Percentiles rank a stretch among this genome's conserved stretches.
phyloP scores from a whole-genome alignment of 2,888 invertebrate species.

The Parnassius apollo region DNA sequence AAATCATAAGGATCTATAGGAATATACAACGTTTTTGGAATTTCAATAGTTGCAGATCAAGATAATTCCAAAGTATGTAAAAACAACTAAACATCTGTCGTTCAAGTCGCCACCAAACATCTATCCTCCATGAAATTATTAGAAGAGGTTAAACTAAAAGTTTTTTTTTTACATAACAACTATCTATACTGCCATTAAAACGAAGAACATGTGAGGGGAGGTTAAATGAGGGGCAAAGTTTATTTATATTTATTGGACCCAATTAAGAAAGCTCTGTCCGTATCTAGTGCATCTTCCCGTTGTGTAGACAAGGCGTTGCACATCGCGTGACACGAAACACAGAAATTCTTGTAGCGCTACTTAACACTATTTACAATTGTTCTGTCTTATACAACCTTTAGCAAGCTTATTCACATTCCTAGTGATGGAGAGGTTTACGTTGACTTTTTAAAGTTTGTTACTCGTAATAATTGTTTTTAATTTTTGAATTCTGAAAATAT shows the following conservation, averaged over 20 bases:
- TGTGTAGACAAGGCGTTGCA: conserved; percentile 54
- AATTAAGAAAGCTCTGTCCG: conserved; percentile 40
- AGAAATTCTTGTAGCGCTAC: conserved; percentile 60
- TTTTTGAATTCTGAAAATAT: no score
- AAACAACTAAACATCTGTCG: conserved; percentile 11
- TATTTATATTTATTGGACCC: conserved; percentile 41
- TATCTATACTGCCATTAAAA: conserved; percentile 14
- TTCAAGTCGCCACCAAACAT: not conserved
- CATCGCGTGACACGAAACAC: conserved; percentile 63
- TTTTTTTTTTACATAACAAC: conserved; percentile 4
- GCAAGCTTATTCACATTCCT: not conserved
- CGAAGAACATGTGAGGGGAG: conserved; percentile 15
- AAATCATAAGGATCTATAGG: no score
- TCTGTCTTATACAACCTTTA: not conserved
- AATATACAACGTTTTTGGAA: no score
- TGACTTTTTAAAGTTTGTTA: not conserved
- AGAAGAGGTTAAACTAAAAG: conserved; percentile 9
- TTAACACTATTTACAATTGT: conserved; percentile 44
- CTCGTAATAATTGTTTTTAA: not conserved
- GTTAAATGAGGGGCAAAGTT: conserved; percentile 31
- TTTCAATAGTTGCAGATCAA: no score
- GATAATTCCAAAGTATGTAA: no score
- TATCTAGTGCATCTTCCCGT: conserved; percentile 44
- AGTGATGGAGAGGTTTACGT: not conserved
- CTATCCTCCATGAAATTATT: conserved; percentile 6